Evolutionary conservation across 2,888 invertebrate genomes (phyloP).

Genomic region (Gnatocerus cornutus): DNA sequence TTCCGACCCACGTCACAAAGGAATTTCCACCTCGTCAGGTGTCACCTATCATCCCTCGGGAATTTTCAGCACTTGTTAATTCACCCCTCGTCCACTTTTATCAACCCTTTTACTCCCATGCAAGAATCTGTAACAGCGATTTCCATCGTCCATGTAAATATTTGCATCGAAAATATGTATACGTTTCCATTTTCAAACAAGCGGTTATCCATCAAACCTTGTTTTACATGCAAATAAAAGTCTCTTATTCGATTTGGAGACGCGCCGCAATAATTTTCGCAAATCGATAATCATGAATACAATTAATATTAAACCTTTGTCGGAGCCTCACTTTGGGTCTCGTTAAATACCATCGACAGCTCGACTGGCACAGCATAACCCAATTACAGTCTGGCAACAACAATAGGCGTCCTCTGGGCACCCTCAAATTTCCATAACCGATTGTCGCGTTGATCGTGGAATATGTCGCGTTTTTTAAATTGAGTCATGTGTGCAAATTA

Average conservation of each 20-base stretch:
- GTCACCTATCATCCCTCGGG: too few species aligned
- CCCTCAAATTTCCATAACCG: conserved; percentile 29
- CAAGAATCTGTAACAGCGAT: conserved; percentile 2
- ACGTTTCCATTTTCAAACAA: conserved; percentile 19
- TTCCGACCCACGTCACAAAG: too few species aligned
- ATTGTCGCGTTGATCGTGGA: conserved; percentile 23
- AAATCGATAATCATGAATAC: conserved; percentile 17
- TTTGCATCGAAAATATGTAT: conserved; percentile 26
- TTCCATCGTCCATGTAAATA: conserved; percentile 22
- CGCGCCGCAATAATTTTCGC: not conserved
- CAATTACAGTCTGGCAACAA: conserved; percentile 21
- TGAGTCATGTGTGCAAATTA: conserved; percentile 37
- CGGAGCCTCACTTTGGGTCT: conserved; percentile 25
- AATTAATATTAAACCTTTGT: conserved; percentile 15
- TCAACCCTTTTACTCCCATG: too few species aligned
- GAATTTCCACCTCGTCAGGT: too few species aligned
- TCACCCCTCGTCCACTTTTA: conserved; percentile 6
- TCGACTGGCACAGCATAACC: conserved; percentile 33
- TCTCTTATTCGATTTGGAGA: conserved; percentile 11
- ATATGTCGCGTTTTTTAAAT: conserved; percentile 20
- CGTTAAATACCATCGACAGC: conserved; percentile 43
- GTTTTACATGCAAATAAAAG: conserved; percentile 22
- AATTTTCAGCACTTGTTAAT: not conserved
- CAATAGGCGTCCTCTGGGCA: conserved; percentile 11
- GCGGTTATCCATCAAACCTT: conserved; percentile 23